Percentiles rank a stretch among this genome's conserved stretches.
These are phyloP conservation scores for Pteruthius melanotis DNA, from an alignment of 2,113 vertebrate species.

Conservation along the genomic window DNA sequence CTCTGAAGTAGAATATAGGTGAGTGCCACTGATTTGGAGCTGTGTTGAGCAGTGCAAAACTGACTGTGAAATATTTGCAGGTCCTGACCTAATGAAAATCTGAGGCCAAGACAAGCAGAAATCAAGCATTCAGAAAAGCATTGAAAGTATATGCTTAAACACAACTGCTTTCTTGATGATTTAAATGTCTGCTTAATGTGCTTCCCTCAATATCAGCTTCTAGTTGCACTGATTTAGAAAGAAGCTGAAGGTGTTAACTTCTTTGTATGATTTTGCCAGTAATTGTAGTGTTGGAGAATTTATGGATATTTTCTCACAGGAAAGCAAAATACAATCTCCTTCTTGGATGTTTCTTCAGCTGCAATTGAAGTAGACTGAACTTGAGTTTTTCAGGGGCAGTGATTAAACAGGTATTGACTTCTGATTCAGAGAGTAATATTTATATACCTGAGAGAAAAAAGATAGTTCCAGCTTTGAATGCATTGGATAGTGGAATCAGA, in stretches of 20 bases:
- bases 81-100: not conserved
- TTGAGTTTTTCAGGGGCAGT: not conserved
- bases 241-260: not conserved
- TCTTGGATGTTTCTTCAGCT: not conserved
- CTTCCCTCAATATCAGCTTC: not conserved
- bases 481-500: not conserved
- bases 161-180: not conserved
- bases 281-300: not conserved
- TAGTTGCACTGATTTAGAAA: not conserved
- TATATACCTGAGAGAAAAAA: not conserved
- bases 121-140: not conserved
- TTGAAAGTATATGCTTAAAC: not conserved
- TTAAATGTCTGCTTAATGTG: not conserved
- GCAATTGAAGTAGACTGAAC: not conserved
- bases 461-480: not conserved
- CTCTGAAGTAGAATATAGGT: not conserved
- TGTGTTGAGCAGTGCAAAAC: not conserved
- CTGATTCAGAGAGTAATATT: not conserved
- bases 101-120: not conserved
- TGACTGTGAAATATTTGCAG: not conserved
- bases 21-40: rapidly evolving
- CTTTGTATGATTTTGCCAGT: not conserved
- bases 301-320: not conserved
- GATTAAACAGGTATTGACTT: not conserved
- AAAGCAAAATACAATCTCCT: not conserved